Evolutionary conservation across 37 sponge, comb jelly and placozoan species (phyloP), one percentile per base, ranked within the genome.

Genomic region (Agelas oroides): DNA sequence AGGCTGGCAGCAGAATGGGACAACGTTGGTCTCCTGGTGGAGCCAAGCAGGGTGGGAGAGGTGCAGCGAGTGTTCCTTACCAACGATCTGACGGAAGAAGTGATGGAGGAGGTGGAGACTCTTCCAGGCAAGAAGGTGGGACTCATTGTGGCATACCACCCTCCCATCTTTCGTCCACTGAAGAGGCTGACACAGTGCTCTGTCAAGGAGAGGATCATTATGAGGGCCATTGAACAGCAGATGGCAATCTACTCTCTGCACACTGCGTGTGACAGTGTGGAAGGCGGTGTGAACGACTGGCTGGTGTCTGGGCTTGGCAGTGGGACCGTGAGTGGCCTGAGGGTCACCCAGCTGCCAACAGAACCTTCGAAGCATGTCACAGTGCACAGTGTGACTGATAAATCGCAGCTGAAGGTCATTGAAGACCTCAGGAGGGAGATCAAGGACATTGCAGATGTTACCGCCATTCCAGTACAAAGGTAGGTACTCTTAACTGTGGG

Each of bases 271-370:
- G 99, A 98, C 60, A 74, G 71, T 60, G 67, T 94, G 66, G 66
- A 87, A 40, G 87, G 93, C 1, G 98, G 98, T 13, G 92, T 98
- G 55, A 96, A 94, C 64, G 99, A 98, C 76, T 98, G 99, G 99
- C 53, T 98, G 65, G 80, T 82, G 34, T 24, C 83, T 0, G 95
- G 96, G 0, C 41, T 96, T 56, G 91, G 91, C 46, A 78, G 88
- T 62, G 95, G 95, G 32, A 66, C 27, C 34, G 79, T 85, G 8
- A 53, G 3, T n/a, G 38, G 87, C 17, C 58, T 91, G 1, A 54
- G 67, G 25, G 75, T 83, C 19, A 30, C 52, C 40, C 46, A 75
- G 35, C n/a, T 41, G 34, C 53, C 82, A 0, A 6, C 63, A 53
- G 21, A 31, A 53, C 34, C 35, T 36, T 23, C 84, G 3, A 71